A percentile compares a stretch with the other conserved stretches of the same genome.
Evolutionary conservation across 2,113 vertebrate species (phyloP).

Genomic region (Psittacus erithacus): DNA sequence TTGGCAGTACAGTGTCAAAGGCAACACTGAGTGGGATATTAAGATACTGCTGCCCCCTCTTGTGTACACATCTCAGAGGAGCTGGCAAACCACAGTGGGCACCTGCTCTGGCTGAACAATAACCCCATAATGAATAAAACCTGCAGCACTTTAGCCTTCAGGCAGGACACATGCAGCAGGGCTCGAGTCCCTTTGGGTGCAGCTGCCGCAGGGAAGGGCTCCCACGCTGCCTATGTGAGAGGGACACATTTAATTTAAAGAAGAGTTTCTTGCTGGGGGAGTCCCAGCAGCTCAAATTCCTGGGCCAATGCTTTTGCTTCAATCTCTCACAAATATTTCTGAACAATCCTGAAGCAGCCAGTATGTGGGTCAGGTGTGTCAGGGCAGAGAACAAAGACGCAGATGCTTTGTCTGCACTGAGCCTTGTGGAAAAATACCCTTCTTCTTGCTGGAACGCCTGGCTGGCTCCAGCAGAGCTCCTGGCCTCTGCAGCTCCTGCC

Average conservation of each 20-base stretch:
- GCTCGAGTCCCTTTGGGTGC: neutral
- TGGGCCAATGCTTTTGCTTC: neutral
- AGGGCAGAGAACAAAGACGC: conserved; percentile 30
- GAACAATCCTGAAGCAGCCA: neutral
- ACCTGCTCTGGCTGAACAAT: neutral
- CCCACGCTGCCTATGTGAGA: neutral
- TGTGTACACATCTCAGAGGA: neutral
- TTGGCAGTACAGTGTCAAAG: neutral
- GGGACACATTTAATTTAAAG: neutral
- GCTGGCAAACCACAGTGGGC: neutral
- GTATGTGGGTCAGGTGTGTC: conserved; percentile 13
- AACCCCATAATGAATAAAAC: neutral
- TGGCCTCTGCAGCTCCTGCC: neutral
- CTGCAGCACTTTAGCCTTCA: neutral
- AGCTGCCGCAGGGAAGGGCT: neutral
- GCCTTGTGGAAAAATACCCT: neutral
- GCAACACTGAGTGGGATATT: neutral
- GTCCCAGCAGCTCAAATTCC: neutral
- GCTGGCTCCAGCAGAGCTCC: neutral
- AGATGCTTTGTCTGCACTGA: neutral
- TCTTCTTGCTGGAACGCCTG: accelerated
- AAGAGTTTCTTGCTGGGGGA: neutral
- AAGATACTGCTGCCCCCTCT: neutral
- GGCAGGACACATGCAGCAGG: neutral
- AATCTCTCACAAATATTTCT: neutral